Evolutionary conservation across 1,140 invertebrate species (phyloP), one percentile per base, ranked within the genome.

Genomic region (Arctopsyche grandis): DNA sequence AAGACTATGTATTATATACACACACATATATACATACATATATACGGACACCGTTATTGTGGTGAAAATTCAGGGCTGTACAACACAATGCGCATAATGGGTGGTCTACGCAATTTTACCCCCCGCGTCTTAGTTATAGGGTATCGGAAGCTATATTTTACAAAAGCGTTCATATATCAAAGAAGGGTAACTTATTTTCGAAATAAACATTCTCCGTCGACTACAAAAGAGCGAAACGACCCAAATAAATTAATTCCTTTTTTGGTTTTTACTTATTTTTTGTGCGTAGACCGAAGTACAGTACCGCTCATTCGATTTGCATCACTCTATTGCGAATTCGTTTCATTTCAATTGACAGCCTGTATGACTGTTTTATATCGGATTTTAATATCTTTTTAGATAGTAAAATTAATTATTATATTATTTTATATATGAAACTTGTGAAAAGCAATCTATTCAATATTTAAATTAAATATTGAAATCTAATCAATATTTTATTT

Each of bases 41-140:
- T 12, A 46, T 12, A 7, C 44, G 44, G 5, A 5, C 60, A 3
- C 10, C n/a, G 5, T 66, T 24, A 19, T 66, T 66, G 24, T 29
- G 29, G 29, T 52, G 10, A 52, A 52, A 52, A 52, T 14, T 52
- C 48, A 52, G 12, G 48, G 12, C 29, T 38, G 16, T 52, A 52
- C 10, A 52, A 38, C 24, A 24, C 69, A 38, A 24, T 24, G 69
- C 52, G 21, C 71, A 16, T 74, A 44, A 56, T 52, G 71, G 74
- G 74, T 76, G 74, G 74, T 76, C 74, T 26, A 16, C 22, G 74
- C 74, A 76, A 76, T 76, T 76, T 76, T 76, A 76, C 74, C 74
- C 74, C 74, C 74, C 58, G 74, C 48, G 56, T 46, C 44, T 76
- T 76, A 63, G 26, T 76, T 63, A 76, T 76, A 16, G 56, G 74